A percentile compares a stretch with the other conserved stretches of the same genome.
Conservation (phyloP, 2,888 invertebrate genomes). For the Aspidiotus rigidus region DNA sequence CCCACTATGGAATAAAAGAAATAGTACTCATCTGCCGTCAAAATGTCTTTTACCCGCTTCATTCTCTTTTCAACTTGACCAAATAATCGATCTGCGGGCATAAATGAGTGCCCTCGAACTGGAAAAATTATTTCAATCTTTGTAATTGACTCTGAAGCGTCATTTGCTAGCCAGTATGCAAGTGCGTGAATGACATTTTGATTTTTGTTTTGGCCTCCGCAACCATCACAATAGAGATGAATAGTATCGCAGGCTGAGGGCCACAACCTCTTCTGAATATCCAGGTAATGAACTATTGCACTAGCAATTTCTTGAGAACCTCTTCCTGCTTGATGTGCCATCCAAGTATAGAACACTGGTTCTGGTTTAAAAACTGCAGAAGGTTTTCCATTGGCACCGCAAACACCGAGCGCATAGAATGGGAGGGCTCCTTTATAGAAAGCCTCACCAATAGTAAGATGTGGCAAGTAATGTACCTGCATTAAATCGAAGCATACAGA, state of each 20-base stretch:
- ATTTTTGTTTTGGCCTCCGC: conserved; percentile 1
- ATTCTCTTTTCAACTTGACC: not conserved
- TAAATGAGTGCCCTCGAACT: not conserved
- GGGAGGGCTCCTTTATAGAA: not conserved
- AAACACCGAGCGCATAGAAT: not conserved
- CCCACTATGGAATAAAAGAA: not conserved
- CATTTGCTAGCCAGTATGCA: not conserved
- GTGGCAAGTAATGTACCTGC: conserved; percentile 9
- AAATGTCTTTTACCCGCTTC: not conserved
- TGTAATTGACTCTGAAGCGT: not conserved
- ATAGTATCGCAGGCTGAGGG: not conserved
- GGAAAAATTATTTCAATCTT: not conserved
- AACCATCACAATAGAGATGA: not conserved
- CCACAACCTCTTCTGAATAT: not conserved
- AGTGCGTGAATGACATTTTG: not conserved
- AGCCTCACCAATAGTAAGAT: not conserved
- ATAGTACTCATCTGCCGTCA: not conserved
- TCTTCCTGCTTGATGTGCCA: not conserved
- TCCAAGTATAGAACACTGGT: conserved; percentile 5
- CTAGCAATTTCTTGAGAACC: not conserved
- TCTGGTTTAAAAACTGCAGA: not conserved
- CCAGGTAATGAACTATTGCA: not conserved
- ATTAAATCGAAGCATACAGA: conserved; percentile 3
- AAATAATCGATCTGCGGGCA: not conserved
- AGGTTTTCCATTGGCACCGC: not conserved